A percentile compares a stretch with the other conserved stretches of the same genome.
phyloP scores from a whole-genome alignment of 1,140 invertebrate genomes.

The Rhynchophorus ferrugineus region DNA sequence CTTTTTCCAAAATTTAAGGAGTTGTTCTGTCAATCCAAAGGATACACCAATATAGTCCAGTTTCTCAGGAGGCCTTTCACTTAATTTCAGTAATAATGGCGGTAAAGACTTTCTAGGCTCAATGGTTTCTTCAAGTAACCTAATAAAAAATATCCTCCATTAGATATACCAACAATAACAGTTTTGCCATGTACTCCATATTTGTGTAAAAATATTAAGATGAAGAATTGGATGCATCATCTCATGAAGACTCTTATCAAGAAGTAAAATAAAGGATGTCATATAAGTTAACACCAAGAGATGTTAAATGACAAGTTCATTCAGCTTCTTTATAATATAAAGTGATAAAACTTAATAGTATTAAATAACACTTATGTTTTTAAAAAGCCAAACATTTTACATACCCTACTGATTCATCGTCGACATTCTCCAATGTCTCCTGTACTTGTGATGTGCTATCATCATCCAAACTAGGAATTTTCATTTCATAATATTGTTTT shows the following conservation, averaged over 20 bases:
- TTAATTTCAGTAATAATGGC: slow-evolving; percentile 66
- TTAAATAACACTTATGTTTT: too few relatives aligned
- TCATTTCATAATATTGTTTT: slow-evolving; percentile 82
- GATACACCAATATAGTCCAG: slow-evolving; percentile 94
- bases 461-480: slow-evolving; percentile 62
- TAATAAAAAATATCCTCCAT: background rate
- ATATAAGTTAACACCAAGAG: too few relatives aligned
- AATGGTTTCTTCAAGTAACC: slow-evolving; percentile 54
- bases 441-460: slow-evolving; percentile 28
- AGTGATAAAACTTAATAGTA: too few relatives aligned
- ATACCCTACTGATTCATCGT: slow-evolving; percentile 45
- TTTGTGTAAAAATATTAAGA: background rate
- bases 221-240: too few relatives aligned
- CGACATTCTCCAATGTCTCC: slow-evolving; percentile 46
- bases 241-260: too few relatives aligned
- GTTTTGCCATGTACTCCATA: background rate
- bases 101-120: slow-evolving; percentile 59
- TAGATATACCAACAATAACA: background rate
- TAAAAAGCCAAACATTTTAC: too few relatives aligned
- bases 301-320: too few relatives aligned
- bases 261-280: too few relatives aligned
- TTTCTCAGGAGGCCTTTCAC: slow-evolving; percentile 75
- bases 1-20: slow-evolving; percentile 87
- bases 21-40: slow-evolving; percentile 75
- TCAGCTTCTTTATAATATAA: too few relatives aligned